These are phyloP conservation scores for Tragelaphus eurycerus DNA, from an alignment of 2,797 vertebrate genomes.

Conservation along the genomic window DNA sequence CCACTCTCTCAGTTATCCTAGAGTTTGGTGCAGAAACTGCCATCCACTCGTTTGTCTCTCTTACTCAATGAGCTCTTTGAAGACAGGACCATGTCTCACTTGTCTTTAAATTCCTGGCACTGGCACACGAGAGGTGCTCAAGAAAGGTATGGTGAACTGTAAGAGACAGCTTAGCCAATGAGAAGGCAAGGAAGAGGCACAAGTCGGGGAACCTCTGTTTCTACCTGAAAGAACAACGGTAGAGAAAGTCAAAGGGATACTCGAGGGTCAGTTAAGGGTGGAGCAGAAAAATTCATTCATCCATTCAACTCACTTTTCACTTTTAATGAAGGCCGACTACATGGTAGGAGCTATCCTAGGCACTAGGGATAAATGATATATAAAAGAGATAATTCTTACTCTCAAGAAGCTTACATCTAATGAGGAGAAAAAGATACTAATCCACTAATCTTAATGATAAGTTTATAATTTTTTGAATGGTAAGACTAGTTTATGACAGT, in stretches of 20 bases:
- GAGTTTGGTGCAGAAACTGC: neutral
- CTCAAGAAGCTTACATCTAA: neutral
- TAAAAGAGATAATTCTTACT: neutral
- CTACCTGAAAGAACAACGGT: neutral
- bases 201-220: neutral
- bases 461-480: neutral
- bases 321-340: neutral
- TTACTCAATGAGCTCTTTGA: neutral
- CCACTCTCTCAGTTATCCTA: neutral
- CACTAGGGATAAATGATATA: neutral
- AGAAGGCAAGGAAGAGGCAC: neutral
- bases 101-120: neutral
- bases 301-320: neutral
- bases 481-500: neutral
- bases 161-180: neutral
- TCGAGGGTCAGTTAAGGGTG: neutral
- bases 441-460: neutral
- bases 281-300: neutral
- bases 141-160: neutral
- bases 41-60: neutral
- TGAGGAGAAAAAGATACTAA: neutral
- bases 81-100: neutral
- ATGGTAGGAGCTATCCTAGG: neutral
- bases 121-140: neutral
- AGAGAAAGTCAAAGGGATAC: neutral